Conservation (phyloP, 92 coral and sea anemone genomes). For the Epizoanthus fatuus region DNA sequence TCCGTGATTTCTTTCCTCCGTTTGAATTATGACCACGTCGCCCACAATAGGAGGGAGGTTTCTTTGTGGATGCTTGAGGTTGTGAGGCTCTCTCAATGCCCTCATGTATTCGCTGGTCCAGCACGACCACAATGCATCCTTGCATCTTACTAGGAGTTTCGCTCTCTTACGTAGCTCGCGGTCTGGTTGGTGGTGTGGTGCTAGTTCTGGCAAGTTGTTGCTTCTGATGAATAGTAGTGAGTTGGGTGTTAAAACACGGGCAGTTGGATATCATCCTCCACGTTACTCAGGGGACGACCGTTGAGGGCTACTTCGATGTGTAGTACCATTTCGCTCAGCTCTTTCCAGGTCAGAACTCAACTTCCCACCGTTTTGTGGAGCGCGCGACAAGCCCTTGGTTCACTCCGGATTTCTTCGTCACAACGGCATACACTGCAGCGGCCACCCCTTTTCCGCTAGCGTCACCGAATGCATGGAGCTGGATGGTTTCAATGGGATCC, state of each 20-base stretch:
- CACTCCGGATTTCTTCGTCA: conserved; percentile 13
- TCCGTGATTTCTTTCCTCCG: too few species aligned
- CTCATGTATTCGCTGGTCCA: not conserved
- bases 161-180: not conserved
- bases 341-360: not conserved
- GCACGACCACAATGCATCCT: not conserved
- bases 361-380: too few species aligned
- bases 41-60: too few species aligned
- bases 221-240: too few species aligned
- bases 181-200: too few species aligned
- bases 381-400: conserved; percentile 44
- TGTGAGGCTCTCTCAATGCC: not conserved
- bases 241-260: not conserved
- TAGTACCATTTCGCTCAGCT: too few species aligned
- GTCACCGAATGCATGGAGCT: conserved; percentile 40
- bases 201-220: too few species aligned
- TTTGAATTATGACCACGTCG: too few species aligned
- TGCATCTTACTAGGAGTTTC: too few species aligned
- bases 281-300: too few species aligned
- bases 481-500: conserved; percentile 29
- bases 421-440: conserved; percentile 12
- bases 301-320: too few species aligned
- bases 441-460: not conserved
- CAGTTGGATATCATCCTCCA: too few species aligned
- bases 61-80: not conserved